Evolutionary conservation across 2,113 vertebrate species (phyloP).

Genomic region (Nematolebias whitei): DNA sequence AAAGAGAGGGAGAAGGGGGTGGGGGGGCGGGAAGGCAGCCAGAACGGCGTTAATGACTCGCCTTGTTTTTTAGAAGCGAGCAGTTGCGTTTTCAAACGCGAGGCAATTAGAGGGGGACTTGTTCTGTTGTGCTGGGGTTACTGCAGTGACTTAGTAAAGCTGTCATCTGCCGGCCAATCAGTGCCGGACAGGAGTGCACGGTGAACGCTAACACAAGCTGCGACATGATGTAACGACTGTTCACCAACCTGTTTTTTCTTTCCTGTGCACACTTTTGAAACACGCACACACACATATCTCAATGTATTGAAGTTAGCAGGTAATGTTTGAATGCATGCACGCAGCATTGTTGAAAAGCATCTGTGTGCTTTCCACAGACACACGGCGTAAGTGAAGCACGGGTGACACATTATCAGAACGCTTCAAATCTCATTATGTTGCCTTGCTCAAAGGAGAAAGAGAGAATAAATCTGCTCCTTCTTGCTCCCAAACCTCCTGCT

Average conservation of each 20-base stretch:
- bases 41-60: constrained; percentile 75
- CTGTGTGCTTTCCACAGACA: constrained; percentile 22
- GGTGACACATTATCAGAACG: constrained; percentile 56
- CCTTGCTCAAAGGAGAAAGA: constrained; percentile 59
- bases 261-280: constrained; percentile 8
- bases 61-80: constrained; percentile 72
- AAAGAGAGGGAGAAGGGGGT: constrained; percentile 11
- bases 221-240: constrained; percentile 4
- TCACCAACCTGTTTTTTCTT: background rate
- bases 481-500: constrained; percentile 47
- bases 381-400: constrained; percentile 26
- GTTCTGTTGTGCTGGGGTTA: constrained; percentile 59
- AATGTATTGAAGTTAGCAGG: background rate
- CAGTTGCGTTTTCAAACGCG: constrained; percentile 68
- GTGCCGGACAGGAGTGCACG: constrained; percentile 30
- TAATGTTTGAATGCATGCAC: constrained; percentile 11
- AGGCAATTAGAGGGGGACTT: constrained; percentile 72
- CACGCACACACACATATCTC: background rate
- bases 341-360: constrained; percentile 26
- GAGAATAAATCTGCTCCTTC: constrained; percentile 51
- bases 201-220: constrained; percentile 20
- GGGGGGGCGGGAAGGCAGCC: constrained; percentile 51
- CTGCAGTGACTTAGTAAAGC: constrained; percentile 56
- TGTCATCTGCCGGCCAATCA: constrained; percentile 59
- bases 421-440: constrained; percentile 61